Conservation (phyloP, 2,797 vertebrate species). For the Acropternis orthonyx region DNA sequence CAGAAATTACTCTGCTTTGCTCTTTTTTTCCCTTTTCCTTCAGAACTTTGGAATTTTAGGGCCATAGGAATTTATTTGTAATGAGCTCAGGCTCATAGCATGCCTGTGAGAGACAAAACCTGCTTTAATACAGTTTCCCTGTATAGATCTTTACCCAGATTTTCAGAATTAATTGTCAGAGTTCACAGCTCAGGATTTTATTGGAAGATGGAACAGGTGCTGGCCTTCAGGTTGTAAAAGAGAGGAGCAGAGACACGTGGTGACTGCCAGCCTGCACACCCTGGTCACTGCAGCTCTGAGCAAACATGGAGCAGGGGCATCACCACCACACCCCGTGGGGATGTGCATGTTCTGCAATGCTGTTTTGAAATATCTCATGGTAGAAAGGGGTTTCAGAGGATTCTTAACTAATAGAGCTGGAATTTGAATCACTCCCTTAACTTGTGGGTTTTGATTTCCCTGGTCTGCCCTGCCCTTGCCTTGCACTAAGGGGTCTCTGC, state of each 20-base stretch:
- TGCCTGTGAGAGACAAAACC: background rate
- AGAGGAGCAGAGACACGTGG: background rate
- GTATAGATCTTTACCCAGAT: background rate
- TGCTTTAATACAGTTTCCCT: background rate
- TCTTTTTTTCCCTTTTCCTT: background rate
- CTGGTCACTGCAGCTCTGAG: background rate
- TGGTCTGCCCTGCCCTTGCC: background rate
- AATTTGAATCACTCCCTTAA: background rate
- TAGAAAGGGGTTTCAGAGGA: background rate
- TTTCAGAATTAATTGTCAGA: background rate
- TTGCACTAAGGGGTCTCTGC: background rate
- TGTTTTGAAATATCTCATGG: background rate
- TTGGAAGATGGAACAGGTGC: background rate
- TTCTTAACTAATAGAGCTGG: background rate
- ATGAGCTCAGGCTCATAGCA: background rate
- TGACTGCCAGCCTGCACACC: background rate
- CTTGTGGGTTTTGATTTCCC: background rate
- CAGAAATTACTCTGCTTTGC: background rate
- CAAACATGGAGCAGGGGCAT: accelerated
- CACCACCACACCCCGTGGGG: background rate
- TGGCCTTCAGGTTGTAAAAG: background rate
- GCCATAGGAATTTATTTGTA: background rate
- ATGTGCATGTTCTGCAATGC: background rate
- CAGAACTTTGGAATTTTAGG: background rate
- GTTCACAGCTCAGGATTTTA: background rate